Evolutionary conservation across 2,888 invertebrate genomes (phyloP).

Genomic region (Ypsolopha sequella): DNA sequence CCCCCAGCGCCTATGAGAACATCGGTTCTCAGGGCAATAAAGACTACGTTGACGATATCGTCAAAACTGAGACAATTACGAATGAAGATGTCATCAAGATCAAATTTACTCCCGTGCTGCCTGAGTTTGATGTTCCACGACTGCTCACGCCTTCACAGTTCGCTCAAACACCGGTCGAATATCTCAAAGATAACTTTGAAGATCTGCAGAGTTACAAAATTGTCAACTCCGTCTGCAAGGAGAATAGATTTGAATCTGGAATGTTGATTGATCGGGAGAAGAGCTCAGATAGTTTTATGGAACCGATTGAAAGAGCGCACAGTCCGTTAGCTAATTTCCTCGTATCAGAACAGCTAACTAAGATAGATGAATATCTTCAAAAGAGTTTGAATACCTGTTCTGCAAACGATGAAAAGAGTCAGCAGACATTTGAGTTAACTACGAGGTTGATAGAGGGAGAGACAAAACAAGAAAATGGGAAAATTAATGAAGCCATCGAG

Average conservation of each 20-base stretch:
- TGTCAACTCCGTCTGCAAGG: constrained; percentile 50
- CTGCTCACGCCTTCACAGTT: constrained; percentile 31
- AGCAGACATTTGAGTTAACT: background rate
- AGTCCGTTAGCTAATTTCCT: constrained; percentile 46
- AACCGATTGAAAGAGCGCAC: constrained; percentile 25
- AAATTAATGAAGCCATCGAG: background rate
- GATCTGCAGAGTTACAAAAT: constrained; percentile 62
- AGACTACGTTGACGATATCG: constrained; percentile 48
- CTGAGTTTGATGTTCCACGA: constrained; percentile 40
- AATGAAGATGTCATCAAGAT: constrained; percentile 59
- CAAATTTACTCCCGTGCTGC: constrained; percentile 52
- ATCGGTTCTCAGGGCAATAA: constrained; percentile 29
- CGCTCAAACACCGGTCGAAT: constrained; percentile 28
- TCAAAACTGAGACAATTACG: constrained; percentile 58
- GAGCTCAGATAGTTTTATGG: constrained; percentile 14
- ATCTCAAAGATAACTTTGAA: constrained; percentile 45
- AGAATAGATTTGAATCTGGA: constrained; percentile 29
- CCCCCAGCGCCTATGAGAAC: constrained; percentile 29
- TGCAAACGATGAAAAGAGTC: constrained; percentile 18
- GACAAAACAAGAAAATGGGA: constrained; percentile 5
- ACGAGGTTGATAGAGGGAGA: constrained; percentile 15
- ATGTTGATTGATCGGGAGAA: constrained; percentile 4
- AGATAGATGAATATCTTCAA: constrained; percentile 55
- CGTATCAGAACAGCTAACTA: constrained; percentile 50
- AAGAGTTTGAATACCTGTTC: constrained; percentile 51